Evolutionary conservation across 2,797 vertebrate genomes (phyloP).

Genomic region (Peromyscus nudipes): DNA sequence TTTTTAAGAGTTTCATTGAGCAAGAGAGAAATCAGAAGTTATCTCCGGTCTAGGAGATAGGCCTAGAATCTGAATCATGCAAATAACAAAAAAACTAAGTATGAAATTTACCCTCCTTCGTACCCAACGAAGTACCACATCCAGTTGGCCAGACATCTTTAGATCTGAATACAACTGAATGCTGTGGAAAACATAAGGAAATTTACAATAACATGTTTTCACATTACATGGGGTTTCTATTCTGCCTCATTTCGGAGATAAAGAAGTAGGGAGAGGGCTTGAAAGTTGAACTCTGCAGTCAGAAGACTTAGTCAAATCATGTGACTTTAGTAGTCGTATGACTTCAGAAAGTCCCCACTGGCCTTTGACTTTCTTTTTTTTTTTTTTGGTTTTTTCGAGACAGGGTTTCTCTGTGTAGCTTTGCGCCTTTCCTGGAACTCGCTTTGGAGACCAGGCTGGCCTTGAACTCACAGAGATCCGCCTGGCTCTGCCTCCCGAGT

Average conservation of each 20-base stretch:
- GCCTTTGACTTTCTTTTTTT: not conserved
- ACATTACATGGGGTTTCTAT: slow-evolving; percentile 40
- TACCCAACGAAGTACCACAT: not conserved
- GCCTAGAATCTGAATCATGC: not conserved
- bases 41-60: not conserved
- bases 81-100: not conserved
- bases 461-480: no score
- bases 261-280: not conserved
- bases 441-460: no score
- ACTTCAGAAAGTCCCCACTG: not conserved
- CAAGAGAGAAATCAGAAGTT: not conserved
- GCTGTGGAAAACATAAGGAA: not conserved
- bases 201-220: not conserved
- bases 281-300: not conserved
- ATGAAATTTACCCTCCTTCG: not conserved
- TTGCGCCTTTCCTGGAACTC: no score
- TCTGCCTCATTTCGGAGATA: not conserved
- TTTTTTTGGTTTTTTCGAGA: no score
- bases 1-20: not conserved
- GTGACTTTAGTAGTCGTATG: not conserved
- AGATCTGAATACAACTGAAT: slow-evolving; percentile 3
- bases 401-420: no score
- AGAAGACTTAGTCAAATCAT: not conserved
- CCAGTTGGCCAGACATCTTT: not conserved
- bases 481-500: no score